These are phyloP conservation scores for Leptinotarsa juncta DNA, from an alignment of 2,888 invertebrate species.

Conservation along the genomic window DNA sequence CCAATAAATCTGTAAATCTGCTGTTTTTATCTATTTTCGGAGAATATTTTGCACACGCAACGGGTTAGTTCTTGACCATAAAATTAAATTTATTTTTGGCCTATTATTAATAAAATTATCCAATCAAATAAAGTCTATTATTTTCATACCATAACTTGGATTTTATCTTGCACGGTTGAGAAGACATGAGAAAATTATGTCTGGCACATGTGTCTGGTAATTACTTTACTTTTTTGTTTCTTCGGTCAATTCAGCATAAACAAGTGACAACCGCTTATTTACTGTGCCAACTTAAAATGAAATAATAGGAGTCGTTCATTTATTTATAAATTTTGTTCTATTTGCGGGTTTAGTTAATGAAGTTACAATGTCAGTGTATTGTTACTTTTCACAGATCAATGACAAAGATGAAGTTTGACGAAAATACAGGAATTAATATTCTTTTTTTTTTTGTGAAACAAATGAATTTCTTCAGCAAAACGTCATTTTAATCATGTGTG, in stretches of 20 bases:
- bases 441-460: too few species aligned
- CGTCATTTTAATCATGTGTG: too few species aligned
- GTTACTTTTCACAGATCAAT: not conserved
- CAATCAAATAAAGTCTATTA: not conserved
- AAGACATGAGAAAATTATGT: constrained; percentile 49
- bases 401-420: not conserved
- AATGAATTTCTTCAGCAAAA: too few species aligned
- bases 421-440: not conserved
- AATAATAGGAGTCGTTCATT: constrained; percentile 23
- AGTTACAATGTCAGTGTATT: not conserved
- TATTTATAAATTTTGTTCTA: constrained; percentile 18
- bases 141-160: not conserved
- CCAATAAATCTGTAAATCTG: too few species aligned
- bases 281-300: constrained; percentile 53
- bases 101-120: not conserved
- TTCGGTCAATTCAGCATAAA: constrained; percentile 51
- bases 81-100: not conserved
- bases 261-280: constrained; percentile 54
- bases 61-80: too few species aligned
- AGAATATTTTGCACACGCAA: too few species aligned
- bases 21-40: too few species aligned
- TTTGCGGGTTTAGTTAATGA: not conserved
- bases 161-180: constrained; percentile 41
- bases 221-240: constrained; percentile 48
- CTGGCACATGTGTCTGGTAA: constrained; percentile 54